phyloP scores from a whole-genome alignment of 2,888 invertebrate species.

The Agriopis leucophaearia region DNA sequence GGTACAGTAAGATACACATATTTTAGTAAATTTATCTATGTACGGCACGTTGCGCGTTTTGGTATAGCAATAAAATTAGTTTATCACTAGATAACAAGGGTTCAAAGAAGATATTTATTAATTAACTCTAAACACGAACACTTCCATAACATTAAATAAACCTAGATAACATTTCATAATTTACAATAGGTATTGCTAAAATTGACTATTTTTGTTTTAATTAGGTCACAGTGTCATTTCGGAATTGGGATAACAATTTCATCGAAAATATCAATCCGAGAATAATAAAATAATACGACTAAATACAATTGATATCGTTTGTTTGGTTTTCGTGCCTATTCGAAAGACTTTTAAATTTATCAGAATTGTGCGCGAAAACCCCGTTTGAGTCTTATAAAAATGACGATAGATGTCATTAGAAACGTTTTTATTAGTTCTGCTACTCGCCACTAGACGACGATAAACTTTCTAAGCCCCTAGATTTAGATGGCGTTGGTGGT shows the following conservation, averaged over 20 bases:
- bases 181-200: conserved; percentile 35
- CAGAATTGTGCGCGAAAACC: conserved; percentile 62
- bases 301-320: conserved; percentile 42
- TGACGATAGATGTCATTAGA: conserved; percentile 49
- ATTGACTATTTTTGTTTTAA: conserved; percentile 51
- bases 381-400: conserved; percentile 20
- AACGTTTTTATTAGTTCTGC: conserved; percentile 19
- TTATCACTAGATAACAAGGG: conserved; percentile 47
- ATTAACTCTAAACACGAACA: conserved; percentile 20
- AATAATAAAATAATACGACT: conserved; percentile 52
- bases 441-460: conserved; percentile 50
- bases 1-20: not conserved
- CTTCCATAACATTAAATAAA: conserved; percentile 7
- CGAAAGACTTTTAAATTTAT: conserved; percentile 48
- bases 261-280: conserved; percentile 65
- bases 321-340: not conserved
- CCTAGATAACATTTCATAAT: conserved; percentile 14
- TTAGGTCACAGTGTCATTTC: conserved; percentile 69
- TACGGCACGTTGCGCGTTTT: not conserved
- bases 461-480: no score
- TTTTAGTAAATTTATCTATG: not conserved
- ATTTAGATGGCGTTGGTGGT: not conserved
- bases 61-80: conserved; percentile 44
- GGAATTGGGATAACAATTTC: conserved; percentile 54
- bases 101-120: conserved; percentile 5